These are phyloP conservation scores for Leptodirus hochenwartii DNA, from an alignment of 2,888 invertebrate genomes.

Conservation along the genomic window DNA sequence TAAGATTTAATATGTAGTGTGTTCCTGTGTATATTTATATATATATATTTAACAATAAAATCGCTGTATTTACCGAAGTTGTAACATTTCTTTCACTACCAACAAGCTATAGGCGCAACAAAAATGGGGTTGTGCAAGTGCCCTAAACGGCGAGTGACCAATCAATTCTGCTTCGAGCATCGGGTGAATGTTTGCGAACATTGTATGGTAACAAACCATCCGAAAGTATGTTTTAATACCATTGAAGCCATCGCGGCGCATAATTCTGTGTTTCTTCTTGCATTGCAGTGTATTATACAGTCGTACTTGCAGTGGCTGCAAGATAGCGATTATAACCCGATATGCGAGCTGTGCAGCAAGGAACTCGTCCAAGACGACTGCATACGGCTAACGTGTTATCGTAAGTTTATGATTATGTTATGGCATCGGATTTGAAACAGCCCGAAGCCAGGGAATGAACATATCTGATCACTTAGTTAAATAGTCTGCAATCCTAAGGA, in stretches of 20 bases:
- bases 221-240: conserved; percentile 48
- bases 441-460: too few relatives aligned
- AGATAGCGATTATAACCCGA: conserved; percentile 92
- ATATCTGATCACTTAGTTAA: too few relatives aligned
- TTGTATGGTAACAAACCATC: conserved; percentile 93
- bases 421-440: too few relatives aligned
- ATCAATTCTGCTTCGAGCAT: conserved; percentile 98
- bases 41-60: too few relatives aligned
- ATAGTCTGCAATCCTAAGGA: too few relatives aligned
- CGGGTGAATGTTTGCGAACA: conserved; percentile 97
- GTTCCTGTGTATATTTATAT: too few relatives aligned
- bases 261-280: not conserved
- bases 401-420: conserved; percentile 45
- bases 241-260: not conserved
- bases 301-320: conserved; percentile 96
- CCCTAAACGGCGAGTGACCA: conserved; percentile 90
- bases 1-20: too few relatives aligned
- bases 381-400: conserved; percentile 81
- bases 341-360: conserved; percentile 77
- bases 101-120: too few relatives aligned
- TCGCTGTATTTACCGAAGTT: too few relatives aligned
- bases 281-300: conserved; percentile 86
- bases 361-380: conserved; percentile 66
- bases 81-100: too few relatives aligned
- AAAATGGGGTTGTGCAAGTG: conserved; percentile 97